These are phyloP conservation scores for Drosophila longiperda DNA, from an alignment of 2,888 invertebrate genomes.

Conservation along the genomic window DNA sequence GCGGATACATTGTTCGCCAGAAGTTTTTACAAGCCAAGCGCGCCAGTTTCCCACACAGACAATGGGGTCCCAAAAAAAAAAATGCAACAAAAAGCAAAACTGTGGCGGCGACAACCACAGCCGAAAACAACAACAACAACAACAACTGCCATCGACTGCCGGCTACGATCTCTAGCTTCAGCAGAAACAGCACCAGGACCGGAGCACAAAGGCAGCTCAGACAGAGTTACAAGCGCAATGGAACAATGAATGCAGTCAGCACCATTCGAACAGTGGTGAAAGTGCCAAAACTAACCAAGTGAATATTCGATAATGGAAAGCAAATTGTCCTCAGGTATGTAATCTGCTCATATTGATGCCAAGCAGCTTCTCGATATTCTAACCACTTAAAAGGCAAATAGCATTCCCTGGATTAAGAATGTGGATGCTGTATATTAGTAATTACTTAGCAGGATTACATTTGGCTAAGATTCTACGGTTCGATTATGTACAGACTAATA, in stretches of 20 bases:
- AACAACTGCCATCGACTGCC: conserved; percentile 49
- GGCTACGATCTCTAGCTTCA: conserved; percentile 50
- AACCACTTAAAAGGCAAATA: neutral
- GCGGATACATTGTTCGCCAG: conserved; percentile 62
- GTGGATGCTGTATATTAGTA: neutral
- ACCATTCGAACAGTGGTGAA: conserved; percentile 72
- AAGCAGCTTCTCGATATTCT: conserved; percentile 2
- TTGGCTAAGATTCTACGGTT: neutral
- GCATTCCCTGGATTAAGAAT: neutral
- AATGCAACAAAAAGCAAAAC: conserved; percentile 27
- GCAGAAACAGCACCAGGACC: conserved; percentile 34
- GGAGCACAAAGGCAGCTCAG: conserved; percentile 65
- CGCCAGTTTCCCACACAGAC: conserved; percentile 78
- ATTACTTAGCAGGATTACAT: neutral
- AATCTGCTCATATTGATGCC: neutral
- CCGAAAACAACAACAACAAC: conserved; percentile 33
- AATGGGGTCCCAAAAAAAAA: conserved; percentile 54
- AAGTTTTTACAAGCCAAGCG: conserved; percentile 69
- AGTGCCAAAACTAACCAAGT: conserved; percentile 45
- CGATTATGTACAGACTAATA: neutral
- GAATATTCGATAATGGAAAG: conserved; percentile 54
- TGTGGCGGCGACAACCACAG: conserved; percentile 66
- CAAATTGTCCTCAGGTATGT: conserved; percentile 32
- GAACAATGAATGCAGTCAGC: conserved; percentile 74
- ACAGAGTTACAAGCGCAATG: conserved; percentile 75